These are phyloP conservation scores for Botrylloides violaceus DNA, from an alignment of 23 tunicate species.

Conservation along the genomic window DNA sequence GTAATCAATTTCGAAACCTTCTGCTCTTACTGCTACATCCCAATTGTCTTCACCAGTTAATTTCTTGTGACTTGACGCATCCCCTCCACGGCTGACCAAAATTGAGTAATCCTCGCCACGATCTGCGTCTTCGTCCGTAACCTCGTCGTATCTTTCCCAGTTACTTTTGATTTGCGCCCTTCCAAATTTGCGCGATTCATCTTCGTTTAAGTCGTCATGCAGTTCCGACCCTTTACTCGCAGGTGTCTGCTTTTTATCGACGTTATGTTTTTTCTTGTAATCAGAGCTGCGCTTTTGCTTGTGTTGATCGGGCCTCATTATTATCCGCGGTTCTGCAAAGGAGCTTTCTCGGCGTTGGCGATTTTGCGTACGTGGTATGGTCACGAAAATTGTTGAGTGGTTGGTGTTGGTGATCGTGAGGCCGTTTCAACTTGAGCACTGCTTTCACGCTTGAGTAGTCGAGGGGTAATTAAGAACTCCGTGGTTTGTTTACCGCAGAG, in stretches of 20 bases:
- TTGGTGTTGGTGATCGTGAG: too few relatives aligned
- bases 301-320: background rate
- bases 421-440: too few relatives aligned
- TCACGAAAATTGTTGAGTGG: too few relatives aligned
- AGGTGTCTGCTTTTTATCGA: background rate
- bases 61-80: background rate
- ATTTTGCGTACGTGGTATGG: too few relatives aligned
- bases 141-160: background rate
- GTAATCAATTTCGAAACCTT: background rate
- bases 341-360: too few relatives aligned
- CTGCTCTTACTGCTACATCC: background rate
- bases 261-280: background rate
- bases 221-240: background rate
- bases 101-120: background rate
- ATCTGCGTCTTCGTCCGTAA: background rate
- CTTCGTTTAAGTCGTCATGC: background rate
- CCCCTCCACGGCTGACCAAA: background rate
- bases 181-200: background rate
- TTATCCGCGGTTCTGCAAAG: too few relatives aligned
- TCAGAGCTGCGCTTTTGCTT: background rate
- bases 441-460: too few relatives aligned
- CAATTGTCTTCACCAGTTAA: background rate
- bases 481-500: too few relatives aligned
- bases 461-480: too few relatives aligned
- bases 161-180: background rate